Conservation (phyloP, 1,140 invertebrate species). For the Bombus cullumanus region DNA sequence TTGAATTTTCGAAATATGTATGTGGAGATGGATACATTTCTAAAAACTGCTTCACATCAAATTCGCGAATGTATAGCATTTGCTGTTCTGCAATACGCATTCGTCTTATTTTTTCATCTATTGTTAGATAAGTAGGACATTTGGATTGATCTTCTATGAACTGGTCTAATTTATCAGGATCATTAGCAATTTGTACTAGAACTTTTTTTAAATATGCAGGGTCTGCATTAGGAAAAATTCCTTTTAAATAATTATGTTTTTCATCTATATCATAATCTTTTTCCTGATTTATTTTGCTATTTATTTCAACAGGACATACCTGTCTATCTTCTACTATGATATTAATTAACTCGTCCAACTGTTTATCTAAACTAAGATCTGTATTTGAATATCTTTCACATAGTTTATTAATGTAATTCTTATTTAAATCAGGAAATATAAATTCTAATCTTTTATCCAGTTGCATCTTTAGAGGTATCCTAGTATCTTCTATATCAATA, state of each 20-base stretch:
- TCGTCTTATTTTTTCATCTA: slow-evolving; percentile 80
- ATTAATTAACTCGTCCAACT: slow-evolving; percentile 44
- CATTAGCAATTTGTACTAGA: slow-evolving; percentile 62
- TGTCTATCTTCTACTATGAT: slow-evolving; percentile 64
- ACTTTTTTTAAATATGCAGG: slow-evolving; percentile 81
- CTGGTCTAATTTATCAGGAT: slow-evolving; percentile 66
- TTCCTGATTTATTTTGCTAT: slow-evolving; percentile 19
- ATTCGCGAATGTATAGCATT: slow-evolving; percentile 78
- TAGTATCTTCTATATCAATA: neutral
- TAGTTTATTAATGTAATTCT: slow-evolving; percentile 74
- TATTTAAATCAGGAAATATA: slow-evolving; percentile 78
- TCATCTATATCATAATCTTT: slow-evolving; percentile 52
- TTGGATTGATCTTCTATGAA: slow-evolving; percentile 79
- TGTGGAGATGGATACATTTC: slow-evolving; percentile 84
- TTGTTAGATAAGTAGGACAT: slow-evolving; percentile 82
- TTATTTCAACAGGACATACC: slow-evolving; percentile 20
- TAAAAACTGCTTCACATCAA: slow-evolving; percentile 83
- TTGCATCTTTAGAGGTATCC: slow-evolving; percentile 59
- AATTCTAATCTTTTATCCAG: neutral
- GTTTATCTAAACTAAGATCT: neutral
- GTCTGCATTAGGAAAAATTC: slow-evolving; percentile 82
- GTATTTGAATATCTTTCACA: neutral
- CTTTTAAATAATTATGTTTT: slow-evolving; percentile 76
- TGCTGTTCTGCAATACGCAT: slow-evolving; percentile 74
- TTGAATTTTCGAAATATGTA: slow-evolving; percentile 80